These are phyloP conservation scores for Styela plicata DNA, from an alignment of 23 tunicate species.

Conservation along the genomic window DNA sequence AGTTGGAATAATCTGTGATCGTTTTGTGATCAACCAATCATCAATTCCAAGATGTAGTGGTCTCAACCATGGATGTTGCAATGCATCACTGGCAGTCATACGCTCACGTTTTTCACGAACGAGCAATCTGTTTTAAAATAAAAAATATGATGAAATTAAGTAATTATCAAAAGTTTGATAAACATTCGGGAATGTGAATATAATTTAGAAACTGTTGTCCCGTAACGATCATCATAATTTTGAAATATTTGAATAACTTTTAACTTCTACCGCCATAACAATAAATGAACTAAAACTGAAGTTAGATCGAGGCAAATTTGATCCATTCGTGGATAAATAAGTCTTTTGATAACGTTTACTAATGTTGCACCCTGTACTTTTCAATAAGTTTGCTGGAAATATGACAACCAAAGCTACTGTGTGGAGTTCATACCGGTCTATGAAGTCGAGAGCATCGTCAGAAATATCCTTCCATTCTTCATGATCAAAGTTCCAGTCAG, in stretches of 20 bases:
- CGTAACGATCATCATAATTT: not conserved
- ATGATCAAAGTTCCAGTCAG: slow-evolving; percentile 70
- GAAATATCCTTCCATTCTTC: slow-evolving; percentile 66
- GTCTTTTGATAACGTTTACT: not conserved
- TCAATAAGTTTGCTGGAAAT: too few species aligned
- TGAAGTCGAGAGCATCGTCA: slow-evolving; percentile 87
- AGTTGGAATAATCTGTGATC: slow-evolving; percentile 78
- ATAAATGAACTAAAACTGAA: too few species aligned
- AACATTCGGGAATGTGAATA: not conserved
- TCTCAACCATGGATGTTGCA: slow-evolving; percentile 93
- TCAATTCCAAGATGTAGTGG: slow-evolving; percentile 73
- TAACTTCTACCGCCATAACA: too few species aligned
- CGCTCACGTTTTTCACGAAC: slow-evolving; percentile 69
- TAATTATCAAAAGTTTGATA: not conserved
- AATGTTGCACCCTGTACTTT: too few species aligned
- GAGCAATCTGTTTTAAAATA: too few species aligned
- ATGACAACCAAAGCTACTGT: too few species aligned
- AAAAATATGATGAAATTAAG: not conserved
- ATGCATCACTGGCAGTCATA: slow-evolving; percentile 88
- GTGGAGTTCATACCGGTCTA: slow-evolving; percentile 69
- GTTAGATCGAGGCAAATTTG: too few species aligned
- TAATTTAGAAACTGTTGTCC: not conserved
- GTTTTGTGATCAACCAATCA: slow-evolving; percentile 59
- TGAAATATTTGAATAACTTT: not conserved
- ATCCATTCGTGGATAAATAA: too few species aligned